Evolutionary conservation across 2,113 vertebrate species (phyloP).

Genomic region (Labrus mixtus): DNA sequence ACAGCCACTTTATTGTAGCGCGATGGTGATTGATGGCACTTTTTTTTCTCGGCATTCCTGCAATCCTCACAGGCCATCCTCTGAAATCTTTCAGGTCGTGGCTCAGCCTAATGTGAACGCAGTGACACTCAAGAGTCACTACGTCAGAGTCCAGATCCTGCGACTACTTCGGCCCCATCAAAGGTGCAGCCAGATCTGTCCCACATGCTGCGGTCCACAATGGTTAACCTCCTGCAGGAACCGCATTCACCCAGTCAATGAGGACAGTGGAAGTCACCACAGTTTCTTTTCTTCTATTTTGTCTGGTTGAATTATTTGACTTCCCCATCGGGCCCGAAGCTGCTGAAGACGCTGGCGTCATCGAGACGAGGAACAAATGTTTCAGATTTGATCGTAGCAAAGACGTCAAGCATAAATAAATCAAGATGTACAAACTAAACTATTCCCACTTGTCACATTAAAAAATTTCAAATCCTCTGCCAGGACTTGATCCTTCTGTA

Average conservation of each 20-base stretch:
- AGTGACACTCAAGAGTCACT: constrained; percentile 73
- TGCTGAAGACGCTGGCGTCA: constrained; percentile 29
- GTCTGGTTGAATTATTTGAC: constrained; percentile 42
- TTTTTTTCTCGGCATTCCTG: constrained; percentile 48
- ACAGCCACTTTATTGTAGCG: constrained; percentile 28
- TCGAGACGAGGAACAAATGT: constrained; percentile 17
- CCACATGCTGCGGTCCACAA: constrained; percentile 65
- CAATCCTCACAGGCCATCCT: constrained; percentile 46
- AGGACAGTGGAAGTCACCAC: constrained; percentile 39
- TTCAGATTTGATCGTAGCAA: constrained; percentile 4
- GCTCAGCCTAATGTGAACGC: constrained; percentile 59
- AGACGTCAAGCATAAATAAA: background rate
- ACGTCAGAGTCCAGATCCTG: constrained; percentile 59
- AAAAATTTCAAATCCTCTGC: background rate
- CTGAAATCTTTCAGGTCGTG: constrained; percentile 32
- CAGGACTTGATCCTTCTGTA: background rate
- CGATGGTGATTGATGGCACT: constrained; percentile 49
- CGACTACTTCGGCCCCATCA: constrained; percentile 51
- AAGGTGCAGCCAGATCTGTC: constrained; percentile 64
- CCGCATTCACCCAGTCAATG: constrained; percentile 58
- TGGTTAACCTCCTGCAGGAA: constrained; percentile 59
- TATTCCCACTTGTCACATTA: background rate
- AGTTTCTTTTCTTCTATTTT: constrained; percentile 8
- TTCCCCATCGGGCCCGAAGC: constrained; percentile 4
- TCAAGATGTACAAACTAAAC: background rate